Percentiles rank a stretch among this genome's conserved stretches.
phyloP scores from a whole-genome alignment of 23 tunicate genomes.

The Halocynthia roretzi region DNA sequence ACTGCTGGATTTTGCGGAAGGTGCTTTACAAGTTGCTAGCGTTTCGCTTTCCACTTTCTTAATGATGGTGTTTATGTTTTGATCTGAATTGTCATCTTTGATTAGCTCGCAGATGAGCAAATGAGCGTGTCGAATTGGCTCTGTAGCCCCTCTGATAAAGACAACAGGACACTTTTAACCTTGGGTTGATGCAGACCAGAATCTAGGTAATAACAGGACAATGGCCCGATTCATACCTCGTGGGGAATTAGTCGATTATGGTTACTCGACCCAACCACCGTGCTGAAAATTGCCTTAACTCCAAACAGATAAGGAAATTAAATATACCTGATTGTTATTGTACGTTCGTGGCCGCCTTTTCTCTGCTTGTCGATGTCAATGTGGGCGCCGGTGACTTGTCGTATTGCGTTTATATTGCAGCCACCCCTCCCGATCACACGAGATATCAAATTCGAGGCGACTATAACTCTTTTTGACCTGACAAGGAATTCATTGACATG shows the following conservation, averaged over 20 bases:
- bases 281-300: background rate
- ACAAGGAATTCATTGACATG: background rate
- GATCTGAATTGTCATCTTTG: conserved; percentile 64
- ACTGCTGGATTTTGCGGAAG: conserved; percentile 25
- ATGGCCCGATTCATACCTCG: no score
- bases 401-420: conserved; percentile 94
- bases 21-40: conserved; percentile 6
- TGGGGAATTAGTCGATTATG: no score
- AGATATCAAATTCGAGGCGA: conserved; percentile 78
- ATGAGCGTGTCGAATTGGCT: conserved; percentile 63
- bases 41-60: conserved; percentile 7
- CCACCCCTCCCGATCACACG: conserved; percentile 99
- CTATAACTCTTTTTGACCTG: conserved; percentile 72
- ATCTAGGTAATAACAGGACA: no score
- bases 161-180: background rate
- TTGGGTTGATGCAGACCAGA: background rate
- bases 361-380: conserved; percentile 95
- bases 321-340: conserved; percentile 88
- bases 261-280: no score
- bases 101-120: conserved; percentile 59
- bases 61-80: conserved; percentile 49
- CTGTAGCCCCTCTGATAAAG: conserved; percentile 48
- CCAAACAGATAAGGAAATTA: background rate
- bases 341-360: conserved; percentile 90
- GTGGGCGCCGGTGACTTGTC: conserved; percentile 95